Base-by-base conservation (phyloP, 2,113 vertebrate species). In the Corythaeola cristata region DNA sequence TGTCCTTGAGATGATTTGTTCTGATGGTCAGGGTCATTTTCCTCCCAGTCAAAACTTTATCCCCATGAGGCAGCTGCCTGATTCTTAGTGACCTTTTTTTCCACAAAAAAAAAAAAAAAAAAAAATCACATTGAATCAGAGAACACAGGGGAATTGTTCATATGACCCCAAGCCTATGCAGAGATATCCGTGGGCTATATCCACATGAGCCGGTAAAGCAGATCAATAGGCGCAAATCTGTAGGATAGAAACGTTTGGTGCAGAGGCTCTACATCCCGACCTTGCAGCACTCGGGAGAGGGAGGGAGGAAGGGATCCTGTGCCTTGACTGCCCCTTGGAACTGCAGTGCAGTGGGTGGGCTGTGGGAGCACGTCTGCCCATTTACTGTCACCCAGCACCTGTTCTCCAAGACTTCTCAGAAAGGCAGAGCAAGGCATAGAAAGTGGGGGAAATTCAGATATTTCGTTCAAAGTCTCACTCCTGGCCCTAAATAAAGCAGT, bases 1-100 rank as follows among this genome's bases (percentile, higher is more conserved):
- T 39, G 24, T 93, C 68, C 47, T 44, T 86, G 69, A 76, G 45
- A 76, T 67, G 7, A 72, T 85, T 91, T 91, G 53, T 62, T 91
- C 37, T 89, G 81, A 82, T 94, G 84, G 37, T 76, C 81, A 82
- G 78, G 77, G 93, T 82, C 71, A 89, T 85, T 91, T 91, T 89
- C 71, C 55, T 81, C 56, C 49, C 66, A 89, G 85, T 77, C 84
- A 93, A 69, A 92, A 96, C n/a, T 85, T 91, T 69, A 89, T 90
- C 62, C 81, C 55, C 84, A 69, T 80, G 74, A 85, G 81, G 41
- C n/a, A 88, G 49, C 55, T 93, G 71, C 16, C 60, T 82, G 41
- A 87, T 85, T 89, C 62, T 82, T 76, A 23, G 39, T 76, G 71
- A 68, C 13, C 15, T 26, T 93, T 88, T 88, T 86, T 68, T 28